Base-by-base conservation (phyloP, 2,797 vertebrate genomes). In the Glossophaga mutica region DNA sequence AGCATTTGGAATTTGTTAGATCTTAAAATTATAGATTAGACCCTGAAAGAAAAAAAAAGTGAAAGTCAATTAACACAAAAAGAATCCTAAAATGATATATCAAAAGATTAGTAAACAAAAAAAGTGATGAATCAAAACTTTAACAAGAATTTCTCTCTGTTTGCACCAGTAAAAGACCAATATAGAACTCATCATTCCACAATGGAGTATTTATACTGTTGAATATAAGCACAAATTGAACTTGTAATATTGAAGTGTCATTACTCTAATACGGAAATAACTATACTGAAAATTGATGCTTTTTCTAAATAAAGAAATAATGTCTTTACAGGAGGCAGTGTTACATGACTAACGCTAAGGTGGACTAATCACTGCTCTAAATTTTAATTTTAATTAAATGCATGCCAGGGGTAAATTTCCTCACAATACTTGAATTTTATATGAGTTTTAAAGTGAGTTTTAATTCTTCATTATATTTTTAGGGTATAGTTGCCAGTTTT, bases 311-410 rank as follows among this genome's bases (percentile, higher is more conserved):
- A 96, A 93, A 96, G 46, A 95, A 91, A 97, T 97, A 94, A 79
- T 73, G 71, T 93, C 65, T 95, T 76, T 93, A 89, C 70, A 82
- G 87, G 92, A 94, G 88, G 90, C 39, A 24, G 46, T 93, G 88
- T 95, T 87, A 86, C 67, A 90, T 59, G 59, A 92, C 32, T 46
- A 95, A 96, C 8, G 92, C 78, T 87, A 97, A 97, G 62, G 52
- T 65, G 70, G 12, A 81, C 59, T 85, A 96, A 84, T 59, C 94
- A 84, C 59, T 95, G 76, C 39, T 73, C 74, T 89, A 82, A 97
- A 97, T 91, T 96, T 96, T 95, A 97, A 95, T 96, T 91, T 88
- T 82, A 97, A 97, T 96, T 97, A 97, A 97, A 94, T 94, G 29
- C 84, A 67, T 73, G 39, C 22, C 55, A 93, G 70, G 59, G 82